Evolutionary conservation across 2,888 invertebrate genomes (phyloP), one percentile per base, ranked within the genome.

Genomic region (Drosophila fungiperda): DNA sequence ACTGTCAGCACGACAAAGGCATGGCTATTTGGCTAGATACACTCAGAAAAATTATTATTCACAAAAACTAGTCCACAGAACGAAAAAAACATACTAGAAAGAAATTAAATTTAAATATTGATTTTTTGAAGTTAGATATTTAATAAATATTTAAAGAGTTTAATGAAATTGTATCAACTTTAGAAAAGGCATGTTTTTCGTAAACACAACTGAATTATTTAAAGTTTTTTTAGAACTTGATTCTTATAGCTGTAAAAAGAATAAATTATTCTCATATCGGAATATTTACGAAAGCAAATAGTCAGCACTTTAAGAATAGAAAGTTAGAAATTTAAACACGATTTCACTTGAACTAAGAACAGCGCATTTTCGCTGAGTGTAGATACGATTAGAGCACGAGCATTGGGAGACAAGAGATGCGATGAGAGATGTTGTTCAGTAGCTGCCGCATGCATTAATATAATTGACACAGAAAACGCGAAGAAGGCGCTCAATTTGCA

Each of bases 391-490:
- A 53, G 20, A 50, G 55, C 32, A 35, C 38, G 35, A 55, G 49
- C 59, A 49, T 57, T 54, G 59, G 26, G 17, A 33, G 76, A 53
- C 54, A 35, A 33, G 26, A 62, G 64, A 45, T 45, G 11, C 33
- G 65, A 29, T 67, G 61, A 32, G 48, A 59, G 78, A 74, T 72
- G 82, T 62, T 73, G 73, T 70, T 70, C 82, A 67, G 69, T 69
- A 63, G 71, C 69, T 55, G 82, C 63, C 58, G 80, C 81, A 84
- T 89, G 80, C 86, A 87, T 88, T 85, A 83, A 90, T 88, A 77
- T 87, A 89, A 90, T 90, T 90, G 91, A 90, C 90, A 90, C 78
- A 89, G 81, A 89, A 89, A 83, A 65, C 73, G 68, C 73, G 66
- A 75, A 74, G 79, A 77, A 66, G 71, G 69, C 66, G 80, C 83